A percentile compares a stretch with the other conserved stretches of the same genome.
Evolutionary conservation across 2,888 invertebrate species (phyloP).

Genomic region (Sesia bembeciformis): DNA sequence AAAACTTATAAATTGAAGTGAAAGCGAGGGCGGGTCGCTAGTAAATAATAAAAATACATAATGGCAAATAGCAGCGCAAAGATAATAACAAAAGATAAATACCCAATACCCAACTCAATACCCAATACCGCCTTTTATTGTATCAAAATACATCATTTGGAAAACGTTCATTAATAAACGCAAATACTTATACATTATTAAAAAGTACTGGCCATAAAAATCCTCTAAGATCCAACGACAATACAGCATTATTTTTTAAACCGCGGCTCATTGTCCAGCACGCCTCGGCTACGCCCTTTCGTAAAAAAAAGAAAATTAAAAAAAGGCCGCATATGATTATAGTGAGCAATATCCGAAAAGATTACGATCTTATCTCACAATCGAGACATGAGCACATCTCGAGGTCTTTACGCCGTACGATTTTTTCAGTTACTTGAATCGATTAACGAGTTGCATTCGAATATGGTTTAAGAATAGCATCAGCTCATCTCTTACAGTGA

Average conservation of each 20-base stretch:
- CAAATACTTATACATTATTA: background rate
- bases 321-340: constrained; percentile 69
- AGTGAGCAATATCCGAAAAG: constrained; percentile 71
- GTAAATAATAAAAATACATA: too few relatives aligned
- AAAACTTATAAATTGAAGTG: too few relatives aligned
- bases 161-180: background rate
- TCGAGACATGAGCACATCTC: constrained; percentile 56
- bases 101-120: background rate
- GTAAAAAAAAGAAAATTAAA: constrained; percentile 30
- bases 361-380: constrained; percentile 66
- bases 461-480: too few relatives aligned
- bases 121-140: constrained; percentile 3
- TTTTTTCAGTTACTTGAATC: constrained; percentile 16
- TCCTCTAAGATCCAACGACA: constrained; percentile 9
- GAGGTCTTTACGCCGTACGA: constrained; percentile 45
- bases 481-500: too few relatives aligned
- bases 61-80: too few relatives aligned
- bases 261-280: constrained; percentile 47
- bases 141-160: constrained; percentile 2
- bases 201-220: background rate
- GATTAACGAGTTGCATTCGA: background rate
- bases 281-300: constrained; percentile 46
- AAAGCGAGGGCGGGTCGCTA: too few relatives aligned
- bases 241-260: constrained; percentile 38
- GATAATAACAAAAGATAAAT: too few relatives aligned